Percentiles rank a stretch among this genome's conserved stretches.
phyloP scores from a whole-genome alignment of 2,113 vertebrate species.

The Raphicerus campestris region DNA sequence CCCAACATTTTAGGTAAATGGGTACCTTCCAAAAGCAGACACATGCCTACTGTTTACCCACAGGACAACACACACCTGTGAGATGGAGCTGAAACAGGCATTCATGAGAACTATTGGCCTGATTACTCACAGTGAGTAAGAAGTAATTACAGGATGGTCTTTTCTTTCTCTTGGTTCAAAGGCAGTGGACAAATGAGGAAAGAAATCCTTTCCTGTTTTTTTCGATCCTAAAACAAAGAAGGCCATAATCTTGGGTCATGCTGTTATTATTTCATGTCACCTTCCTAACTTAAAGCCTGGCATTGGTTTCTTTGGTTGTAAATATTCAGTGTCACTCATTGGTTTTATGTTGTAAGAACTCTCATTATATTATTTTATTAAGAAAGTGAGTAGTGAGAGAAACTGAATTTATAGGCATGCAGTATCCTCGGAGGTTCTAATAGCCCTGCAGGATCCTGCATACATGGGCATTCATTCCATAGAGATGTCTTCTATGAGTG shows the following conservation, averaged over 20 bases:
- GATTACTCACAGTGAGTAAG: not conserved
- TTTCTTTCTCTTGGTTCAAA: conserved; percentile 28
- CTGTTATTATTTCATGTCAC: not conserved
- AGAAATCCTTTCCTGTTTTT: not conserved
- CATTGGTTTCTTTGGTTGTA: conserved; percentile 14
- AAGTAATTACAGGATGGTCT: not conserved
- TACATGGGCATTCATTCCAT: not conserved
- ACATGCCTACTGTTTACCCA: not conserved
- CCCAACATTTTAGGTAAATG: not conserved
- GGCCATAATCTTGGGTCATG: not conserved
- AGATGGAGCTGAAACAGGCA: not conserved
- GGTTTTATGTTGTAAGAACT: not conserved
- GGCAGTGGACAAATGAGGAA: not conserved
- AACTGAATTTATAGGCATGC: not conserved
- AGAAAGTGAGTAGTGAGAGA: not conserved
- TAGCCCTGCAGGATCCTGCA: not conserved
- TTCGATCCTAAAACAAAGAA: not conserved
- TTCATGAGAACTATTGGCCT: not conserved
- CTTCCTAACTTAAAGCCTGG: conserved; percentile 2
- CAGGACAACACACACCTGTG: not conserved
- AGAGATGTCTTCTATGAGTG: not conserved
- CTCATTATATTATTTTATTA: not conserved
- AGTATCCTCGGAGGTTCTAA: not conserved
- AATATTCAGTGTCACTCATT: not conserved
- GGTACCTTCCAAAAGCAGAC: not conserved